Evolutionary conservation across 2,888 invertebrate species (phyloP).

Genomic region (Choristoneura rosaceana): DNA sequence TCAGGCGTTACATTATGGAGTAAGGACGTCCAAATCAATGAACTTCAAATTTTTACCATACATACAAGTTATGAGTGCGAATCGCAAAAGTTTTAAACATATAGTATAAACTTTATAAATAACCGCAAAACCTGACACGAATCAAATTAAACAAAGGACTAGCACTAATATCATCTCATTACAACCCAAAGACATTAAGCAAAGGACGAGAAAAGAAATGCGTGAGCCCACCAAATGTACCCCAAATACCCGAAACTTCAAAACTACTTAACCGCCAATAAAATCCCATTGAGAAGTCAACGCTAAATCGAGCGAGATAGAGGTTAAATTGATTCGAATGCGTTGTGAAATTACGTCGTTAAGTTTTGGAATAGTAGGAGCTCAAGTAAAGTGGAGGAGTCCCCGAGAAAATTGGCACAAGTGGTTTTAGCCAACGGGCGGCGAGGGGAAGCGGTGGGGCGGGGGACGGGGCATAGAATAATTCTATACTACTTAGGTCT

Average conservation of each 20-base stretch:
- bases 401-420: conserved; percentile 85
- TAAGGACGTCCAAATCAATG: no score
- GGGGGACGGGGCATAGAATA: conserved; percentile 59
- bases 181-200: conserved; percentile 78
- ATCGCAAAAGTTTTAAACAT: no score
- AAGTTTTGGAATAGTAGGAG: conserved; percentile 62
- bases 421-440: conserved; percentile 81
- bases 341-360: conserved; percentile 64
- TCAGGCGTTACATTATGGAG: no score
- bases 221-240: conserved; percentile 77
- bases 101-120: neutral
- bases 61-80: no score
- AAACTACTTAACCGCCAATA: conserved; percentile 46
- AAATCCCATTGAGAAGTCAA: conserved; percentile 52
- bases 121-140: conserved; percentile 30
- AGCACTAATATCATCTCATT: conserved; percentile 78
- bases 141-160: conserved; percentile 67
- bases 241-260: conserved; percentile 59
- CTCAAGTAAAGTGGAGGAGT: conserved; percentile 83
- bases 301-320: conserved; percentile 56
- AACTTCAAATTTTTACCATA: no score
- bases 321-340: conserved; percentile 56
- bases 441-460: conserved; percentile 59
- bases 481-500: neutral
- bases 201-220: conserved; percentile 76